These are phyloP conservation scores for Phrynocephalus versicolor DNA, from an alignment of 2,113 vertebrate genomes.

Conservation along the genomic window DNA sequence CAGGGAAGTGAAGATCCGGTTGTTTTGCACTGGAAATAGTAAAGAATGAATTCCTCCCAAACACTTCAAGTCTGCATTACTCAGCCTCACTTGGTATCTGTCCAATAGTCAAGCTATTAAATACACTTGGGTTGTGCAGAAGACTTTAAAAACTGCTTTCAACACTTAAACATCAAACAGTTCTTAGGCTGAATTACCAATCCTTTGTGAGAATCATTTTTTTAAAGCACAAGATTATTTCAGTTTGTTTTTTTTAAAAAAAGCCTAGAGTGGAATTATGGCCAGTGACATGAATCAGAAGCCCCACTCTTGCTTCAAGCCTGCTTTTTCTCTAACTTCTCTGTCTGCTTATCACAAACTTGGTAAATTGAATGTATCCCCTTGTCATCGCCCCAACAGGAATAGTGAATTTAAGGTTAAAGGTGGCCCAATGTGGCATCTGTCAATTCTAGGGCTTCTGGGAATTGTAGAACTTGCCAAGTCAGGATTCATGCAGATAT, in stretches of 20 bases:
- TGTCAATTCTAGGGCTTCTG: constrained; percentile 16
- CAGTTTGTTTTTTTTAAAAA: too few relatives aligned
- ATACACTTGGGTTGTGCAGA: background rate
- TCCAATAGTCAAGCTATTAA: background rate
- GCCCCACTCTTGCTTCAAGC: background rate
- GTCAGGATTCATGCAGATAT: constrained; percentile 9
- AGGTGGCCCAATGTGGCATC: constrained; percentile 10
- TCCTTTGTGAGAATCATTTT: too few relatives aligned
- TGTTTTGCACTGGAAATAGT: background rate
- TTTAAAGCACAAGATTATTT: background rate
- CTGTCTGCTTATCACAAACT: background rate
- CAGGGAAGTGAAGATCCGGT: background rate
- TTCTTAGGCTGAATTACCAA: background rate
- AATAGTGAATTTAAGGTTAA: constrained; percentile 14
- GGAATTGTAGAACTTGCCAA: background rate
- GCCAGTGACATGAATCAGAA: background rate
- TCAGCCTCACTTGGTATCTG: background rate
- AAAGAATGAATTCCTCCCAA: background rate
- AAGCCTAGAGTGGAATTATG: background rate
- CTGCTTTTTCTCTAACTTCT: background rate
- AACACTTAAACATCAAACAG: background rate
- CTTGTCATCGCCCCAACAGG: constrained; percentile 9
- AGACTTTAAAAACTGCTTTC: background rate
- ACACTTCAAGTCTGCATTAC: background rate
- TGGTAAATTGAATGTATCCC: background rate